A percentile compares a stretch with the other conserved stretches of the same genome.
Evolutionary conservation across 2,888 invertebrate genomes (phyloP).

Genomic region (Nasonovia ribisnigri): DNA sequence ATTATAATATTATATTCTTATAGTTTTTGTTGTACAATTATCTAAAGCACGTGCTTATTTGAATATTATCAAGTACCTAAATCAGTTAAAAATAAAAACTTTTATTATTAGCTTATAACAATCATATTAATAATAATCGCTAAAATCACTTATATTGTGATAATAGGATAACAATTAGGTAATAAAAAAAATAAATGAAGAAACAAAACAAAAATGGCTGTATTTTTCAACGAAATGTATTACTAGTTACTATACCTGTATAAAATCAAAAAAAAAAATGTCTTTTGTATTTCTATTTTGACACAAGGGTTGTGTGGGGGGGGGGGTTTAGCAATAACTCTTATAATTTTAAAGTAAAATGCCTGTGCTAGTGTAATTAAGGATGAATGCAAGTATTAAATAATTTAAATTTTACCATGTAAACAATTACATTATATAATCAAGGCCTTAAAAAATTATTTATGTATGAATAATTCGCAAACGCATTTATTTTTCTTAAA

Average conservation of each 20-base stretch:
- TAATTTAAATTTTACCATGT: neutral
- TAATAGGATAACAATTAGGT: neutral
- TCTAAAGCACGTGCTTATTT: no score
- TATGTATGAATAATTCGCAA: neutral
- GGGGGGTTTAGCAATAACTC: neutral
- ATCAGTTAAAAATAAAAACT: no score
- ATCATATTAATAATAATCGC: neutral
- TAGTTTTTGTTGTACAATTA: no score
- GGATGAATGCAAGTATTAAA: neutral
- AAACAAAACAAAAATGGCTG: neutral
- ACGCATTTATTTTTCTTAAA: neutral
- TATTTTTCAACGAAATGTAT: neutral
- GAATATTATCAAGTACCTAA: no score
- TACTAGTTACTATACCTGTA: no score
- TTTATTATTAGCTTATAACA: no score
- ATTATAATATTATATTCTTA: no score
- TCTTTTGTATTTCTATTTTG: neutral
- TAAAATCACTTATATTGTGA: neutral
- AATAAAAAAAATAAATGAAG: neutral
- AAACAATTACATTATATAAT: neutral
- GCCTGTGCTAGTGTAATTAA: neutral
- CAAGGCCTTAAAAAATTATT: neutral
- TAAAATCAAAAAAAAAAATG: neutral
- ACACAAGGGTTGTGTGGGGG: neutral
- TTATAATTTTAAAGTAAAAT: no score